Base-by-base conservation (phyloP, 2,797 vertebrate species). In the Ctenopoma multispine region DNA sequence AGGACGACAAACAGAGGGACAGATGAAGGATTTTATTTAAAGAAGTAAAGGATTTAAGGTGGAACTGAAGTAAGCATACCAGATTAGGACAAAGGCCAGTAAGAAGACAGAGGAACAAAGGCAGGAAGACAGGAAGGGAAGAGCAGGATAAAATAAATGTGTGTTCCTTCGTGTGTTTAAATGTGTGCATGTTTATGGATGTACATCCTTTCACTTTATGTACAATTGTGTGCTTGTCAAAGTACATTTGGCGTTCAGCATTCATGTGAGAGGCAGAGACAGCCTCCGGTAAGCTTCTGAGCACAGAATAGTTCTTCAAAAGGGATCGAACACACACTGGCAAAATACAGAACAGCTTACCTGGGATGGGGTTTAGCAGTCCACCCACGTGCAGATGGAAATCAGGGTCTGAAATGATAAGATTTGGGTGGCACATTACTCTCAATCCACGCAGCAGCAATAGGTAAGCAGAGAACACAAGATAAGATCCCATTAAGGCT, bases 311-410 rank as follows among this genome's bases (percentile, higher is more conserved):
- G 83, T 72, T 72, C 92, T 87, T 90, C 79, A 86, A 90, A 91
- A 71, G 65, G 65, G 74, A 92, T 67, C 53, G 75, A 87, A 88
- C 55, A 62, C 62, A 75, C 73, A 81, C 53, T 61, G 5, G 53
- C 29, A 79, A 91, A 90, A 90, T 85, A 89, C 76, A 82, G 83
- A 88, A 85, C 88, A 91, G 92, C 92, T 90, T 94, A 99, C 98
- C 97, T 96, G 98, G 98, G 85, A 99, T 99, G 67, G 98, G 98
- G 91, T 97, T 99, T 92, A 99, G 95, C 94, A 99, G 97, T 92
- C 98, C 98, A 87, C 97, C 98, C 90, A 98, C 95, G 90, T 99
- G 98, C 87, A 95, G 90, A 93, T 97, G 97, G 91, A 98, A 99
- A 93, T 99, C 98, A 85, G 98, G 98, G 95, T 99, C 98, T 99